Evolutionary conservation across 2,797 vertebrate genomes (phyloP), one percentile per base, ranked within the genome.

Genomic region (Esox lucius): DNA sequence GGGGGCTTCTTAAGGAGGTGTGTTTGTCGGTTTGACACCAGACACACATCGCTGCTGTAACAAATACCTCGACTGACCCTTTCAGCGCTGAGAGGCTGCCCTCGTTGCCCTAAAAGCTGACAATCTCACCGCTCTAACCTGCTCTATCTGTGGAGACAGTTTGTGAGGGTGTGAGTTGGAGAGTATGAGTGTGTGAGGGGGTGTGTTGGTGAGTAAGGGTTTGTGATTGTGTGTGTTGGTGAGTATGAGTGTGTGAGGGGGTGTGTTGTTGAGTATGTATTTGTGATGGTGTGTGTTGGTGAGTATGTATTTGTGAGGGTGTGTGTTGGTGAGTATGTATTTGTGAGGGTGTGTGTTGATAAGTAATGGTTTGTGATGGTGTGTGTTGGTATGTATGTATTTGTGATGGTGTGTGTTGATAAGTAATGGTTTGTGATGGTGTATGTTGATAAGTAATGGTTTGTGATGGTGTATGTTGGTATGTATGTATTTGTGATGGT

Each of bases 11-110:
- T 67, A 68, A 69, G 62, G 80, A 87, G 86, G 67, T 67, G 77
- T 81, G 76, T 70, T 75, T 67, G 81, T 88, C 46, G 48, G 56
- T 24, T 24, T 59, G 56, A 59, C 56, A 59, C n/a, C 22, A 70
- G 42, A 51, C 46, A 49, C 68, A 48, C 39, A 70, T 83, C 83
- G 76, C 84, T 73, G 81, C 65, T 77, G 70, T 75, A 74, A 83
- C 31, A 4, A 78, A 85, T 79, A 82, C 64, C 66, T 46, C 42
- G n/a, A 75, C 77, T 7, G 35, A 72, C 70, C 83, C 77, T 65
- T 22, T 71, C 13, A 35, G n/a, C 31, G 59, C 15, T 4, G 49
- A 46, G 72, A 71, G 64, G 28, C 74, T 56, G 61, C 33, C 33
- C n/a, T 68, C 2, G 33, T 67, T 39, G 49, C 66, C 70, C 61